Evolutionary conservation across 1,140 invertebrate genomes (phyloP).

Genomic region (Drosophila auraria): DNA sequence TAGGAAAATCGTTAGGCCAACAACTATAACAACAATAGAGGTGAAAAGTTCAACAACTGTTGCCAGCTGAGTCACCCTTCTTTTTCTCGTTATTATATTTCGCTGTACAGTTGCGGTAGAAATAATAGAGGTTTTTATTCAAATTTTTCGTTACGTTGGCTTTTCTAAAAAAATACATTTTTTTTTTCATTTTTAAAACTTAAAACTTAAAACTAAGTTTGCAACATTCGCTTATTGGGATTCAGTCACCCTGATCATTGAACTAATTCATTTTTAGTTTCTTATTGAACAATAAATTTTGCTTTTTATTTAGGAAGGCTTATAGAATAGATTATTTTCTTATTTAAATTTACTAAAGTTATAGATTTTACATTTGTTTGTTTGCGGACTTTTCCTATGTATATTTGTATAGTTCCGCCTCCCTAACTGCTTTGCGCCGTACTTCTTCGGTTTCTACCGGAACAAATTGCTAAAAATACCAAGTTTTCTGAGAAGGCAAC

Average conservation of each 20-base stretch:
- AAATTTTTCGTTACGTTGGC: neutral
- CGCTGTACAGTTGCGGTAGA: slow-evolving; percentile 30
- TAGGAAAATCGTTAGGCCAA: slow-evolving; percentile 53
- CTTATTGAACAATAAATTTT: too few species aligned
- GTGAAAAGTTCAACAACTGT: slow-evolving; percentile 69
- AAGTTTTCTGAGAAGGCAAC: slow-evolving; percentile 57
- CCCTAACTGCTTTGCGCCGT: slow-evolving; percentile 14
- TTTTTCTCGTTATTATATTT: neutral
- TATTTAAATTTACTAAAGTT: too few species aligned
- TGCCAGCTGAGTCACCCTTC: slow-evolving; percentile 24
- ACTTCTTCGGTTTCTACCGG: slow-evolving; percentile 60
- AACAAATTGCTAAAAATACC: slow-evolving; percentile 70
- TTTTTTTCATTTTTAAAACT: neutral
- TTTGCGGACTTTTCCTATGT: neutral
- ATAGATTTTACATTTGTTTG: too few species aligned
- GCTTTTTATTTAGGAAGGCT: too few species aligned
- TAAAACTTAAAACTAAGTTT: neutral
- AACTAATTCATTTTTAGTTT: too few species aligned
- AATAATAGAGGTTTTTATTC: slow-evolving; percentile 12
- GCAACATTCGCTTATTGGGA: too few species aligned
- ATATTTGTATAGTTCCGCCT: slow-evolving; percentile 17
- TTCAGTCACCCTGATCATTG: too few species aligned
- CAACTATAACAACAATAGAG: slow-evolving; percentile 29
- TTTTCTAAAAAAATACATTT: neutral
- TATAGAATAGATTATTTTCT: too few species aligned